Evolutionary conservation across 2,888 invertebrate genomes (phyloP).

Genomic region (Sericinus montela): DNA sequence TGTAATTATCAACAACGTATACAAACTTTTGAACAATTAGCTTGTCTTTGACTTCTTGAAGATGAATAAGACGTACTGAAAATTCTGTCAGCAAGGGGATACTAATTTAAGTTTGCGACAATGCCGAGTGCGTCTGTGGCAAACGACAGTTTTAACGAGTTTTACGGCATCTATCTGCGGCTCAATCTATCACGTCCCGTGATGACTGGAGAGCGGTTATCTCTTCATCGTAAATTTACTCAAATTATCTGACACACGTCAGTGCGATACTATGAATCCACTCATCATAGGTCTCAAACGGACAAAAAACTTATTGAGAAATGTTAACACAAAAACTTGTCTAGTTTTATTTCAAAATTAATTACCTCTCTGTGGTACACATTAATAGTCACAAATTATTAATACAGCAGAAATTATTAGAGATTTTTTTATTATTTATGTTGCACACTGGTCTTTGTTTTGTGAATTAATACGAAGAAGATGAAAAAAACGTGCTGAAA

Average conservation of each 20-base stretch:
- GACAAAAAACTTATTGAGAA: constrained; percentile 7
- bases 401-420: too few species aligned
- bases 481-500: not conserved
- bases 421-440: too few species aligned
- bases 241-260: constrained; percentile 46
- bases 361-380: too few species aligned
- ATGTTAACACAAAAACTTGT: not conserved
- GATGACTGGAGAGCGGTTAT: constrained; percentile 39
- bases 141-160: constrained; percentile 33
- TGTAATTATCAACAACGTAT: too few species aligned
- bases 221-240: constrained; percentile 60
- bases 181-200: constrained; percentile 48
- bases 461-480: too few species aligned
- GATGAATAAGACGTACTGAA: not conserved
- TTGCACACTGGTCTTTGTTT: too few species aligned
- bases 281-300: constrained; percentile 2
- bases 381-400: too few species aligned
- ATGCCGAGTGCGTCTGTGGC: constrained; percentile 15
- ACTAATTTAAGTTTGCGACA: constrained; percentile 34
- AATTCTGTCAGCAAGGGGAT: not conserved
- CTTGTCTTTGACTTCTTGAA: not conserved
- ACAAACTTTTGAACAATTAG: too few species aligned
- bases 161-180: constrained; percentile 36
- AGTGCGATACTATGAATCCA: constrained; percentile 28
- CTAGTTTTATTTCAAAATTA: too few species aligned